phyloP scores from a whole-genome alignment of 2,113 vertebrate genomes.

The Bufo bufo region DNA sequence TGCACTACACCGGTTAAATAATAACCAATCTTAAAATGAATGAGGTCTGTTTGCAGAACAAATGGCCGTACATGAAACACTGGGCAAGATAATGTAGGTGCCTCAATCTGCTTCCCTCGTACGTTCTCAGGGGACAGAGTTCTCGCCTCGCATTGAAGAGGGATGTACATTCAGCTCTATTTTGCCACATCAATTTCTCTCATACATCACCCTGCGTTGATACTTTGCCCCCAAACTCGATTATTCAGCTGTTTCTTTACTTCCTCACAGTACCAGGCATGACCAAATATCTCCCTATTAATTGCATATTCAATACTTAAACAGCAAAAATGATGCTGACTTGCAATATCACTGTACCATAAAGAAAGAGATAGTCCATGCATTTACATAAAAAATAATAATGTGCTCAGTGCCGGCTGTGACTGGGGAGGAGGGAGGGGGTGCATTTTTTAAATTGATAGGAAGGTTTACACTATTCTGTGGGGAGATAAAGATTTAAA shows the following conservation, averaged over 20 bases:
- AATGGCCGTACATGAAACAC: constrained; percentile 30
- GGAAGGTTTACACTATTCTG: not conserved
- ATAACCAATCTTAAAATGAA: constrained; percentile 29
- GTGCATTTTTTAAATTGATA: not conserved
- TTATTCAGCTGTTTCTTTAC: constrained; percentile 62
- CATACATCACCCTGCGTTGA: constrained; percentile 53
- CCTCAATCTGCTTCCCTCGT: constrained; percentile 21
- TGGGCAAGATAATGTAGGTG: constrained; percentile 35
- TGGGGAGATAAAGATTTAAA: not conserved
- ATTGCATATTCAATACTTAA: constrained; percentile 66
- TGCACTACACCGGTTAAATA: not conserved
- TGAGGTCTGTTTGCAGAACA: constrained; percentile 31
- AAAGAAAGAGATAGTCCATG: constrained; percentile 48
- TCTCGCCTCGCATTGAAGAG: constrained; percentile 7
- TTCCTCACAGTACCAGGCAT: constrained; percentile 49
- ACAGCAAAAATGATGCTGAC: constrained; percentile 59
- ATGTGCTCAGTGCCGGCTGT: constrained; percentile 22
- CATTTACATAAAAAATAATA: constrained; percentile 65
- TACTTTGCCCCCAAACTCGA: constrained; percentile 61
- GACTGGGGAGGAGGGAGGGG: not conserved
- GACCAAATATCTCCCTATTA: constrained; percentile 63
- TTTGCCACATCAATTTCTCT: constrained; percentile 61
- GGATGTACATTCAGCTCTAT: constrained; percentile 51
- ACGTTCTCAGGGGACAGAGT: constrained; percentile 11
- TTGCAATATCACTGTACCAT: constrained; percentile 57